Conservation (phyloP, 2,888 invertebrate species). For the Pristionchus maxplancki region DNA sequence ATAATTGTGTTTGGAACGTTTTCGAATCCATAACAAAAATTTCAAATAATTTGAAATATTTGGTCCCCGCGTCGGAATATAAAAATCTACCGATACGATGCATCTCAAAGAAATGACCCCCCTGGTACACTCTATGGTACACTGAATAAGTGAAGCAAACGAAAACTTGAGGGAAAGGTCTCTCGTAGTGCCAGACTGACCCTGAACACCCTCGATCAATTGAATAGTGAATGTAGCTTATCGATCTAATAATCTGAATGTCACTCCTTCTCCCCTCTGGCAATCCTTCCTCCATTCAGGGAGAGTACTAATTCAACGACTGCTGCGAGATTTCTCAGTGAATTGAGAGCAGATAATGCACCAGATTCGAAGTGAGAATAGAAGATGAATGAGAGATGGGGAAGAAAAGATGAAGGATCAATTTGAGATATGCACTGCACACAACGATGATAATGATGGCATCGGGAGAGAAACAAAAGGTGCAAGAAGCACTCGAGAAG, state of each 20-base stretch:
- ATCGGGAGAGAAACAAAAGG: slow-evolving; percentile 38
- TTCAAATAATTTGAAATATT: too few relatives aligned
- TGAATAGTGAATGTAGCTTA: neutral
- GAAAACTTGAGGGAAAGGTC: too few relatives aligned
- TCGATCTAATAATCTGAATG: too few relatives aligned
- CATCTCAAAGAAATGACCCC: neutral
- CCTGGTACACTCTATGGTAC: neutral
- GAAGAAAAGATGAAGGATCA: neutral
- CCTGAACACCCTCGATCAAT: neutral
- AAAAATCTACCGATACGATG: too few relatives aligned
- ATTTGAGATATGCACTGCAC: slow-evolving; percentile 39
- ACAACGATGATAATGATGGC: slow-evolving; percentile 51
- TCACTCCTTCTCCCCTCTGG: too few relatives aligned
- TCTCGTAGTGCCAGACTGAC: neutral
- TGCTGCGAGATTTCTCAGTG: slow-evolving; percentile 82
- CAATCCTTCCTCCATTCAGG: neutral
- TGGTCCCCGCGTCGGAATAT: too few relatives aligned
- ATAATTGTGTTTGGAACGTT: too few relatives aligned
- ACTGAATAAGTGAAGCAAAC: neutral
- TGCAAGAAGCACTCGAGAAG: slow-evolving; percentile 34
- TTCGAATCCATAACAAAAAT: too few relatives aligned
- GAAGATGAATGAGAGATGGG: neutral
- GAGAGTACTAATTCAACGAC: slow-evolving; percentile 83
- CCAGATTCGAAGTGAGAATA: slow-evolving; percentile 35
- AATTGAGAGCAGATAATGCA: slow-evolving; percentile 61